Base-by-base conservation (phyloP, 2,888 invertebrate species). In the Lamproptera curius region DNA sequence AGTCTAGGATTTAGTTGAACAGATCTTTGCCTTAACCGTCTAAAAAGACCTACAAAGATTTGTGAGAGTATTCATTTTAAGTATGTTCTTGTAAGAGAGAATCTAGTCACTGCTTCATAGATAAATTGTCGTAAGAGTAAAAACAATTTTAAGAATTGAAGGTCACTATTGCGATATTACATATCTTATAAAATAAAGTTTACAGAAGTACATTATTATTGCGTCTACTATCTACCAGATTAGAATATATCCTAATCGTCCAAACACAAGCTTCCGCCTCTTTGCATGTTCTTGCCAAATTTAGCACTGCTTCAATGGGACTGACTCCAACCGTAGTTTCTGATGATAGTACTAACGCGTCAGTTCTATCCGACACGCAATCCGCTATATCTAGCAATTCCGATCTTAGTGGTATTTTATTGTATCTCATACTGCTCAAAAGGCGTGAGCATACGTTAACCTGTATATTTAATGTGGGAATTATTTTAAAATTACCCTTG, bases 221-320 rank as follows among this genome's bases (percentile, higher is more conserved):
- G n/a, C n/a, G n/a, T n/a, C n/a, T n/a, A n/a, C n/a, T n/a, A n/a
- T n/a, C n/a, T n/a, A n/a, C n/a, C n/a, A n/a, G 58, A 52, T 75
- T 80, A 66, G 70, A 90, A 82, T 75, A 79, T 1, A 77, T 42
- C 52, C 79, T 79, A 37, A 73, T 82, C 0, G 76, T 70, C 90
- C 92, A 93, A 10, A 92, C 70, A 39, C 92, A 92, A 0, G 91
- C 87, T 65, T 94, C 94, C 0, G 94, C 94, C 70, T 94, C 93
- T 52, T 90, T 85, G 55, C 91, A 90, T 13, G 91, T 85, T 52
- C 74, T 65, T 6, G 86, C 77, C 61, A 90, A 64, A 11, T 72
- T 76, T 1, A 68, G 57, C 4, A 90, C 67, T 2, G 88, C 70
- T 4, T 88, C 76, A 3, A 90, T 74, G 0, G 93, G 93, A 59